Base-by-base conservation (phyloP, 2,888 invertebrate genomes). In the Spatulosminthurus flaviceps region DNA sequence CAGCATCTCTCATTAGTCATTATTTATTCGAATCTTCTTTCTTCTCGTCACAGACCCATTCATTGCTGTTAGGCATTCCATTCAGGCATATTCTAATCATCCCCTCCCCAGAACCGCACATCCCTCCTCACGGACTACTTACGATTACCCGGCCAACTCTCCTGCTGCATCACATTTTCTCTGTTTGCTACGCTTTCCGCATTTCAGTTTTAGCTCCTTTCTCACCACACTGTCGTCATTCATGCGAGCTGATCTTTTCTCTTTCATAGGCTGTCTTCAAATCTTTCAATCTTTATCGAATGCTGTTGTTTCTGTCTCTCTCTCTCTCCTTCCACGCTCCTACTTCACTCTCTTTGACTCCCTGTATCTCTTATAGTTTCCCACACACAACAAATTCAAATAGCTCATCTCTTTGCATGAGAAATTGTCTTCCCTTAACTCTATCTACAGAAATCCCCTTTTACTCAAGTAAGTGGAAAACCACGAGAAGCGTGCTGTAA, bases 41-140 rank as follows among this genome's bases (percentile, higher is more conserved):
- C 72, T 72, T 67, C 29, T 67, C 67, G 28, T 67, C 67, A 43
- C 42, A 67, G 19, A 67, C 28, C 67, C 72, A 51, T 69, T 71
- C 43, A 72, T 76, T 74, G 41, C 76, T 76, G 41, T 66, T 76
- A 76, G 76, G 76, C 76, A 76, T 76, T 76, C 42, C 76, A 76
- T 76, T 67, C 64, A 76, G 61, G 76, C 76, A 66, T 76, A 76
- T 75, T 75, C 64, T 41, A 76, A 76, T 76, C 66, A 76, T 76
- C 66, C 66, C 42, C 76, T 61, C 64, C 67, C 76, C 76, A 60
- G 51, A 74, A 22, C 24, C 51, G 42, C 73, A 72, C 72, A 72
- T 72, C 72, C 72, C 72, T 72, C 24, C 64, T 24, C 64, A 24
- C 26, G 24, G 22, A 64, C 64, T 64, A 64, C 51, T 64, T 64